Conservation (phyloP, 2,113 vertebrate species). For the Panthera uncia region DNA sequence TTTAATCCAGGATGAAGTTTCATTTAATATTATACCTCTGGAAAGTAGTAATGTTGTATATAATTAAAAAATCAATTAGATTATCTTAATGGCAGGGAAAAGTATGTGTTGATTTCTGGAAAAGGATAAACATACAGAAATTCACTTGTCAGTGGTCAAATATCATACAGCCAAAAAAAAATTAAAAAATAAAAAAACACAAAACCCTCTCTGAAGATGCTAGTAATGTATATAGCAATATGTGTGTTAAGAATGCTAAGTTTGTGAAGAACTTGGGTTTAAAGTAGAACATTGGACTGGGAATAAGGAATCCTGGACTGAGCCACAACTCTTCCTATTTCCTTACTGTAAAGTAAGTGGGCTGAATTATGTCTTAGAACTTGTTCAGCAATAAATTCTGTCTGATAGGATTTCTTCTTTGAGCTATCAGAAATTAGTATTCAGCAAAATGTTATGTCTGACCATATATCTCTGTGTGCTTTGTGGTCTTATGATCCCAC, state of each 20-base stretch:
- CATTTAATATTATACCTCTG: background rate
- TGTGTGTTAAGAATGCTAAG: background rate
- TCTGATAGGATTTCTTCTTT: background rate
- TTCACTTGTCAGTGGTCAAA: background rate
- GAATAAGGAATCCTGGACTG: background rate
- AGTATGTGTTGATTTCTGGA: background rate
- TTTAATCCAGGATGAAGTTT: slow-evolving; percentile 21
- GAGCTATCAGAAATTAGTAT: background rate
- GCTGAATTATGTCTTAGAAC: background rate
- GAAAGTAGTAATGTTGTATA: background rate
- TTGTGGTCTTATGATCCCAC: background rate
- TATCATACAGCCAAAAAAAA: background rate
- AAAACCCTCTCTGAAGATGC: background rate
- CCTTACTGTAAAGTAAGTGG: background rate
- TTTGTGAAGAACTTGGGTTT: background rate
- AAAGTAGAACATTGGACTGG: background rate
- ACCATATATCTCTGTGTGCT: background rate
- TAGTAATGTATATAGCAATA: background rate
- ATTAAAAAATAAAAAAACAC: background rate
- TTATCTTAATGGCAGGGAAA: slow-evolving; percentile 18
- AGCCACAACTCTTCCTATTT: background rate
- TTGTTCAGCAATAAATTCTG: slow-evolving; percentile 12
- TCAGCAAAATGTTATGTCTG: background rate
- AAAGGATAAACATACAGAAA: background rate
- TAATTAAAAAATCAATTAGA: background rate